Evolutionary conservation across 2,113 vertebrate species (phyloP).

Genomic region (Otolemur garnettii): DNA sequence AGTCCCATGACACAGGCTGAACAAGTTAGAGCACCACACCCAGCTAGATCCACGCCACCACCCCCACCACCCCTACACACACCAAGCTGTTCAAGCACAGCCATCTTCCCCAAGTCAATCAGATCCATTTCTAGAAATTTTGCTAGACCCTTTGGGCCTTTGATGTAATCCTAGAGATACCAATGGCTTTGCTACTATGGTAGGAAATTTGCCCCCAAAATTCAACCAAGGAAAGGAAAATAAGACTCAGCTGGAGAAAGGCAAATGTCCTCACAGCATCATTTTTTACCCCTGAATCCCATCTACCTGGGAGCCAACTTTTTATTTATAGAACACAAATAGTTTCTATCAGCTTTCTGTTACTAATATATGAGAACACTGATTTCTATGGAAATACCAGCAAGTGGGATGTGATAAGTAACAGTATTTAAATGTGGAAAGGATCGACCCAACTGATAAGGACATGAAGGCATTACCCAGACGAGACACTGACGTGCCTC

Average conservation of each 20-base stretch:
- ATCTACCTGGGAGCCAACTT: background rate
- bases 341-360: slow-evolving; percentile 13
- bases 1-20: background rate
- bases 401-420: background rate
- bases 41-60: background rate
- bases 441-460: background rate
- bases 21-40: background rate
- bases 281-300: background rate
- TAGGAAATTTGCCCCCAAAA: background rate
- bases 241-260: background rate
- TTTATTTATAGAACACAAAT: background rate
- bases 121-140: background rate
- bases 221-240: slow-evolving; percentile 22
- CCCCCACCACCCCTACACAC: background rate
- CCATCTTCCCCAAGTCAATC: background rate
- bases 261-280: background rate
- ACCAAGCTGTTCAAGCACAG: background rate
- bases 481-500: background rate
- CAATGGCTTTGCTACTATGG: background rate
- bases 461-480: background rate
- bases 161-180: background rate
- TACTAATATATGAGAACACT: background rate
- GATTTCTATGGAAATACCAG: background rate
- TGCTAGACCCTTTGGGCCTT: background rate
- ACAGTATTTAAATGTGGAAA: background rate